Conservation (phyloP, 2,113 vertebrate genomes). For the Aphelocoma coerulescens region DNA sequence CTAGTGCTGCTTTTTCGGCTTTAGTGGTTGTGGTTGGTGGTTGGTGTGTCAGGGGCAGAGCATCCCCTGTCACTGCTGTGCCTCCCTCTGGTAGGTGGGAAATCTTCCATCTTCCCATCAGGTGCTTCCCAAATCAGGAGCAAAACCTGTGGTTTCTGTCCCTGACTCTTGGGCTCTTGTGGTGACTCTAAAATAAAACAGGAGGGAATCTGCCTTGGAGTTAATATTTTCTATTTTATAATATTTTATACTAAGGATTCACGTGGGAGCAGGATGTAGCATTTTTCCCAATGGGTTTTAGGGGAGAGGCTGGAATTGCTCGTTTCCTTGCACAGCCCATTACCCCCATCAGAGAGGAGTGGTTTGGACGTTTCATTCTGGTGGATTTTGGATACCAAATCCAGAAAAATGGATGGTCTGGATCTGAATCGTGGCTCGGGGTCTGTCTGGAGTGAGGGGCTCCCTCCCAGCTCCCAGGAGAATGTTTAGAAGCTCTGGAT, state of each 20-base stretch:
- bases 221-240: not conserved
- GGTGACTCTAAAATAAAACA: not conserved
- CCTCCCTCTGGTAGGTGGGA: not conserved
- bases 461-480: not conserved
- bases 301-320: not conserved
- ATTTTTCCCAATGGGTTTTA: not conserved
- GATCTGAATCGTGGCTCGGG: not conserved
- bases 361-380: fast-evolving
- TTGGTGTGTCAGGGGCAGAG: not conserved
- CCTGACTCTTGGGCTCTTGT: not conserved
- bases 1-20: not conserved
- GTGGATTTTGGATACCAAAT: not conserved
- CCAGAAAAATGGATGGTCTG: not conserved
- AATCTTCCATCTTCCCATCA: not conserved
- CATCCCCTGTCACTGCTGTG: not conserved
- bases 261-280: not conserved
- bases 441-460: not conserved
- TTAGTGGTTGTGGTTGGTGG: fast-evolving
- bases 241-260: not conserved
- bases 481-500: not conserved
- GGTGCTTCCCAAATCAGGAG: not conserved
- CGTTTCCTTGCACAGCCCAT: not conserved
- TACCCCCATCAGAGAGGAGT: not conserved
- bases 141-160: fast-evolving
- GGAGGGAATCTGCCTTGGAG: not conserved